phyloP scores from a whole-genome alignment of 2,797 vertebrate genomes.

The Sebastes matsubarae region DNA sequence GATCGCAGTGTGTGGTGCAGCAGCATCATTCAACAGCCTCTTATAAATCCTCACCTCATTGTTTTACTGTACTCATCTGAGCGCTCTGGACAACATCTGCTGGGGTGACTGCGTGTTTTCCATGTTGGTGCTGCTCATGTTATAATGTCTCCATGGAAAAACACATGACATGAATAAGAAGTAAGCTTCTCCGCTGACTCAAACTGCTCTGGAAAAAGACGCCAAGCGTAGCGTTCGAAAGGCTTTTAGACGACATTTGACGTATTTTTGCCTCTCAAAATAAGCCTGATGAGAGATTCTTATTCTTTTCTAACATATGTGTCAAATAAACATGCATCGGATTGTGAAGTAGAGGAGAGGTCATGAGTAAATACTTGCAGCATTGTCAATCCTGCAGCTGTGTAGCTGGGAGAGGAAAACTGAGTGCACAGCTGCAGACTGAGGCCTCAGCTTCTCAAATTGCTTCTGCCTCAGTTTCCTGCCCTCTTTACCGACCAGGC shows the following conservation, averaged over 20 bases:
- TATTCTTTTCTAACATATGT: constrained; percentile 18
- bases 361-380: constrained; percentile 72
- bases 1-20: constrained; percentile 62
- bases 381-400: constrained; percentile 69
- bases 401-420: constrained; percentile 63
- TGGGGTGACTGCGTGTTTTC: constrained; percentile 52
- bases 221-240: constrained; percentile 11
- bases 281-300: background rate
- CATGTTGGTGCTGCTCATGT: constrained; percentile 27
- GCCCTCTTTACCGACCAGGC: constrained; percentile 65
- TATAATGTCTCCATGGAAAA: constrained; percentile 48
- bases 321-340: constrained; percentile 37
- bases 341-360: constrained; percentile 71
- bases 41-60: constrained; percentile 56
- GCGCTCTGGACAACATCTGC: constrained; percentile 60
- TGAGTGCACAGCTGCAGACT: constrained; percentile 79
- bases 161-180: constrained; percentile 57
- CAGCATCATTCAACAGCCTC: constrained; percentile 27
- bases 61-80: constrained; percentile 55
- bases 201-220: constrained; percentile 31
- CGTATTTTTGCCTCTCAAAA: background rate
- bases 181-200: constrained; percentile 40
- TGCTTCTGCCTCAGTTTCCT: constrained; percentile 82
- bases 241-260: background rate
- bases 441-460: constrained; percentile 82